These are phyloP conservation scores for Sycophaga agraensis DNA, from an alignment of 1,140 invertebrate species.

Conservation along the genomic window DNA sequence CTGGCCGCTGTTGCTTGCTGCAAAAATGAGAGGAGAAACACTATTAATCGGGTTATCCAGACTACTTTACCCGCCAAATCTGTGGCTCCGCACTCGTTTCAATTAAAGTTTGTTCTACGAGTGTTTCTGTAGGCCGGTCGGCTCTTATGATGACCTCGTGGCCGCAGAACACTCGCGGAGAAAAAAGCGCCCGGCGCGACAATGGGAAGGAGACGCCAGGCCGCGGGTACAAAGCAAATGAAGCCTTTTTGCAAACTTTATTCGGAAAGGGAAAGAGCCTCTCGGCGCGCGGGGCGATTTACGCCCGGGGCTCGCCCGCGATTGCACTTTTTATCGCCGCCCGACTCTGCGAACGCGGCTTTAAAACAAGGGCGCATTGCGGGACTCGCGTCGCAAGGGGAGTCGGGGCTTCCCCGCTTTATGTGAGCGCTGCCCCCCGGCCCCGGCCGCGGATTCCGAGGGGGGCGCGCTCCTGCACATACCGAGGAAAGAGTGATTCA, in stretches of 20 bases:
- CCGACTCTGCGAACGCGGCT: not conserved
- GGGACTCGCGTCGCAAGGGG: no score
- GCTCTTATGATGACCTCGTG: not conserved
- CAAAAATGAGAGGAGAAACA: conserved; percentile 19
- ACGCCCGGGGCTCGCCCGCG: not conserved
- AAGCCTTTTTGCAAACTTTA: conserved; percentile 7
- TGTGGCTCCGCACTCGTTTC: no score
- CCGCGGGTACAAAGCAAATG: conserved; percentile 15
- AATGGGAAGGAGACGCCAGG: not conserved
- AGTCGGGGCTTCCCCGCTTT: not conserved
- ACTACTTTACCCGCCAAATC: no score
- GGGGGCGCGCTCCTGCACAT: no score
- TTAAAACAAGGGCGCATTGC: no score
- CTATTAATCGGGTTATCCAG: no score
- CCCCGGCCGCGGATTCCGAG: no score
- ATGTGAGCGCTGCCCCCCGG: not conserved
- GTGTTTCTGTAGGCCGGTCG: not conserved
- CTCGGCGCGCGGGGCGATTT: not conserved
- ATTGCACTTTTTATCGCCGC: conserved; percentile 22
- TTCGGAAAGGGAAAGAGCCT: not conserved
- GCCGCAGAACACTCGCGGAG: not conserved
- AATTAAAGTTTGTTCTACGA: no score
- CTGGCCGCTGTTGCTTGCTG: conserved; percentile 29
- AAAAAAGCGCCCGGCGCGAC: not conserved
- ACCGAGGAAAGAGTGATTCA: no score